A percentile compares a stretch with the other conserved stretches of the same genome.
These are phyloP conservation scores for Leptinotarsa lineolata DNA, from an alignment of 1,140 invertebrate species.

Conservation along the genomic window DNA sequence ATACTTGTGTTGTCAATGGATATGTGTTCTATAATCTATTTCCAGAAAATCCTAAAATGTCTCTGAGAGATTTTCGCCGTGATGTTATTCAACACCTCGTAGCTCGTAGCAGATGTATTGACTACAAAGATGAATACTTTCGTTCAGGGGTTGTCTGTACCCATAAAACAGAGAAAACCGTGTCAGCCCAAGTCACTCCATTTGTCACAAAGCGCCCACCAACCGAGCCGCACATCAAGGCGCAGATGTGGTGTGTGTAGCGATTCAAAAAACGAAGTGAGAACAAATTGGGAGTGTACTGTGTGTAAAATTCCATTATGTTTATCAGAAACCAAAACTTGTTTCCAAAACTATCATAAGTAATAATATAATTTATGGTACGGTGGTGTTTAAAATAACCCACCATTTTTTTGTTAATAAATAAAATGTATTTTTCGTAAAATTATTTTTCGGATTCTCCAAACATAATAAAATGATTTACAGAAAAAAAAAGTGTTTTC, in stretches of 20 bases:
- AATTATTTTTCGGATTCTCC: too few species aligned
- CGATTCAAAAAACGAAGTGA: constrained; percentile 6
- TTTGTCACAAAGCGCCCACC: constrained; percentile 13
- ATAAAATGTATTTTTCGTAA: too few species aligned
- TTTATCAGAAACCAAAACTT: constrained; percentile 11
- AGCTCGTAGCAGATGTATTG: constrained; percentile 19
- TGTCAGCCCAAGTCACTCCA: neutral
- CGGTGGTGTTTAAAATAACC: too few species aligned
- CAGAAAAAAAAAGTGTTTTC: too few species aligned
- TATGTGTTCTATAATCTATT: constrained; percentile 12
- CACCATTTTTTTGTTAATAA: too few species aligned
- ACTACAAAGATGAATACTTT: constrained; percentile 3
- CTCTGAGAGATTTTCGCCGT: constrained; percentile 7
- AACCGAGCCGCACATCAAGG: constrained; percentile 7
- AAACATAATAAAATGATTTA: too few species aligned
- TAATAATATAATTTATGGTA: neutral
- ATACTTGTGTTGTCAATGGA: constrained; percentile 17
- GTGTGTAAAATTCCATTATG: constrained; percentile 8
- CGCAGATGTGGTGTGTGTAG: constrained; percentile 10
- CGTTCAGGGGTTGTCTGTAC: constrained; percentile 7
- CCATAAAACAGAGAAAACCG: constrained; percentile 11
- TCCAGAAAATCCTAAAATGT: constrained; percentile 2
- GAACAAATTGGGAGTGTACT: constrained; percentile 18
- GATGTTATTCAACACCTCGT: constrained; percentile 20
- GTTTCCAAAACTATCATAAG: constrained; percentile 1